Percentiles rank a stretch among this genome's conserved stretches.
phyloP scores from a whole-genome alignment of 35 echinoderm and acorn worm species.

The Eucidaris tribuloides region DNA sequence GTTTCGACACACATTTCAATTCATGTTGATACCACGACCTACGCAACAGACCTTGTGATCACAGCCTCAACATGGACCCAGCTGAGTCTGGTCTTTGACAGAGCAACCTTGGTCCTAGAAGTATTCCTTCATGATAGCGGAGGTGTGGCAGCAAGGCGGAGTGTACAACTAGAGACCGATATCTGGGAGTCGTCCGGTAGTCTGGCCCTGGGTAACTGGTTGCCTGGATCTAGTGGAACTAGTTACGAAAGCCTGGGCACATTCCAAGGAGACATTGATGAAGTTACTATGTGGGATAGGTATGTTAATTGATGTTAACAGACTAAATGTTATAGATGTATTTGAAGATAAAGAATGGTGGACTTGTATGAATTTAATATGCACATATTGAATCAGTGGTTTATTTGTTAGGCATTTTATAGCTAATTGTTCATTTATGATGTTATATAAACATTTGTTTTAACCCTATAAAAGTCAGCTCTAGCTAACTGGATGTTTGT shows the following conservation, averaged over 20 bases:
- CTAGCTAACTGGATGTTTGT: no score
- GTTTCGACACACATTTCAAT: constrained; percentile 28
- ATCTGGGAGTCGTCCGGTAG: constrained; percentile 51
- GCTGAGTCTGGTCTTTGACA: constrained; percentile 63
- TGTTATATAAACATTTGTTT: no score
- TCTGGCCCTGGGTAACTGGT: constrained; percentile 64
- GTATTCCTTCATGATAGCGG: constrained; percentile 55
- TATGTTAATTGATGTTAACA: no score
- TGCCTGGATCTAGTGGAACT: constrained; percentile 47
- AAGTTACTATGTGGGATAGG: constrained; percentile 82
- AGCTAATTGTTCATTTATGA: no score
- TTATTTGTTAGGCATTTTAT: no score
- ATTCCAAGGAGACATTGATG: constrained; percentile 79
- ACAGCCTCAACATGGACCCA: constrained; percentile 58
- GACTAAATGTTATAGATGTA: no score
- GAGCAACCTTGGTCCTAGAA: constrained; percentile 13
- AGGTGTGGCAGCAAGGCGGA: constrained; percentile 36
- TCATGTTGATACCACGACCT: constrained; percentile 46
- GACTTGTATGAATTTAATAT: no score
- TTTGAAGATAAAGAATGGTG: no score
- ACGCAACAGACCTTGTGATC: constrained; percentile 54
- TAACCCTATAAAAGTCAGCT: no score
- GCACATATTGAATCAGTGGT: no score
- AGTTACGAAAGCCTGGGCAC: constrained; percentile 33
- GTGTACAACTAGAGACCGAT: constrained; percentile 32